These are phyloP conservation scores for Oncorhynchus keta DNA, from an alignment of 2,113 vertebrate species.

Conservation along the genomic window DNA sequence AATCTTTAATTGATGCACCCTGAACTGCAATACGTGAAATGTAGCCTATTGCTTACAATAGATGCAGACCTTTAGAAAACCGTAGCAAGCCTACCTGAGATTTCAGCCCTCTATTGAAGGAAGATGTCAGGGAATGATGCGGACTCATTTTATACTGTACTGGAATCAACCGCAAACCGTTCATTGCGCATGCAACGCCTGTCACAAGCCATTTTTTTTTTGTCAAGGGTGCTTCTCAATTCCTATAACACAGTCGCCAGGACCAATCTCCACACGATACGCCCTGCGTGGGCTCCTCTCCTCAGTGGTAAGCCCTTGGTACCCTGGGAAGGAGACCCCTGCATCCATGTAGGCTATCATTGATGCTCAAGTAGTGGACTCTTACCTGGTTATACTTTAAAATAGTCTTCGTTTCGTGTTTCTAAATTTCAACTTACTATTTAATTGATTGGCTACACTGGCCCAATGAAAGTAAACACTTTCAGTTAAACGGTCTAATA, in stretches of 20 bases:
- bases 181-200: conserved; percentile 63
- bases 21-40: not conserved
- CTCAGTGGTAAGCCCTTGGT: conserved; percentile 68
- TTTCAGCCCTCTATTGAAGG: conserved; percentile 45
- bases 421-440: no score
- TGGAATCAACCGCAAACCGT: conserved; percentile 43
- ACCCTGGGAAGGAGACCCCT: conserved; percentile 73
- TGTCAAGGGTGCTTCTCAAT: conserved; percentile 25
- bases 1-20: not conserved
- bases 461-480: no score
- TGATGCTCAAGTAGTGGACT: conserved; percentile 42
- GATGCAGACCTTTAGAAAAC: not conserved
- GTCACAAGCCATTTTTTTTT: conserved; percentile 36
- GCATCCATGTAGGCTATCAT: conserved; percentile 58
- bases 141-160: conserved; percentile 56
- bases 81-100: conserved; percentile 59
- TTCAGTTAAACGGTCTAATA: no score
- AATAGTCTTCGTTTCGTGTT: no score
- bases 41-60: not conserved
- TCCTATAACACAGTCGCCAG: conserved; percentile 17
- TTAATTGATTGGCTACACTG: no score
- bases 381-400: no score
- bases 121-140: conserved; percentile 65
- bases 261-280: conserved; percentile 34
- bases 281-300: conserved; percentile 54